phyloP scores from a whole-genome alignment of 1,140 invertebrate genomes.

The Drosophila mayri region DNA sequence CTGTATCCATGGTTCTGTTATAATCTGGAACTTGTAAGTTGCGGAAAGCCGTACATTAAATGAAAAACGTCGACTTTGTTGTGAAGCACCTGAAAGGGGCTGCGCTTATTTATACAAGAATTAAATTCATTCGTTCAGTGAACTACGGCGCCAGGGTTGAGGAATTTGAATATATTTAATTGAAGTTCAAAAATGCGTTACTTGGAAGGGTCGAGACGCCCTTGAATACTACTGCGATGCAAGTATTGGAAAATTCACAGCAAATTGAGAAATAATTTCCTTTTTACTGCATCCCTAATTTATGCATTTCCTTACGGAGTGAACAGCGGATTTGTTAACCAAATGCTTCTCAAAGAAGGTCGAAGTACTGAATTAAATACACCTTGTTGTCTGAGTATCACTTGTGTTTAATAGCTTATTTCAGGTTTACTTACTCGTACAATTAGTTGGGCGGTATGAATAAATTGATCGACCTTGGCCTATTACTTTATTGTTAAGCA shows the following conservation, averaged over 20 bases:
- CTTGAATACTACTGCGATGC: neutral
- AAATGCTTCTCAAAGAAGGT: constrained; percentile 6
- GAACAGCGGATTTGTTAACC: constrained; percentile 9
- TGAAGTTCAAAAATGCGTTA: neutral
- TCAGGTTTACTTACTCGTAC: neutral
- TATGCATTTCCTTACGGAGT: neutral
- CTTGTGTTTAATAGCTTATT: neutral
- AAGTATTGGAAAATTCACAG: neutral
- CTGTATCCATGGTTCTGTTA: constrained; percentile 35
- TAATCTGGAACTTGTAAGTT: neutral
- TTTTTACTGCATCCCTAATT: constrained; percentile 7
- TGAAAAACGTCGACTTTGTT: constrained; percentile 2
- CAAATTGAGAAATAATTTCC: neutral
- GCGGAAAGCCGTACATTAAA: neutral
- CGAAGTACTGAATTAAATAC: neutral
- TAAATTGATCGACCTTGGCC: neutral
- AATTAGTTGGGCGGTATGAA: neutral
- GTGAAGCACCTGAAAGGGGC: neutral
- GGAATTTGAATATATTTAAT: neutral
- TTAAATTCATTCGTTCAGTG: constrained; percentile 1
- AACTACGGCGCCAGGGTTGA: constrained; percentile 19
- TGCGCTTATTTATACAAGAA: constrained; percentile 24
- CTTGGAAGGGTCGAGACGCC: too few species aligned
- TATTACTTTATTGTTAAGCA: neutral
- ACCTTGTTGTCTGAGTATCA: neutral